Evolutionary conservation across 2,888 invertebrate species (phyloP).

Genomic region (Aphodius sticticus): DNA sequence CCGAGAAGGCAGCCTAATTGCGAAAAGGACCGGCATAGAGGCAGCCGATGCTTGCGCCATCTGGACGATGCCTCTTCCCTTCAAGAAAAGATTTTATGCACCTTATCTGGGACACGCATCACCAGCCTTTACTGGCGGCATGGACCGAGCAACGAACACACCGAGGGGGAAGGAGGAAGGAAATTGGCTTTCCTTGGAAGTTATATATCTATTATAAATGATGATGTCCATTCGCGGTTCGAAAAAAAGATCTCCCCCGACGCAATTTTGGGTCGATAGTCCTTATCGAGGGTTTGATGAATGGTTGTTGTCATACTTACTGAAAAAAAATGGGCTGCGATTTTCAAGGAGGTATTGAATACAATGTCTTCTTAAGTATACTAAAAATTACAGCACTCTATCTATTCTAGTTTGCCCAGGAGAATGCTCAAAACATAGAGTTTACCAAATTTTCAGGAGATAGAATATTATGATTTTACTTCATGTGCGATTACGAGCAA

Average conservation of each 20-base stretch:
- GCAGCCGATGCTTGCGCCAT: slow-evolving; percentile 14
- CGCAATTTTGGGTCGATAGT: background rate
- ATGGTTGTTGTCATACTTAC: background rate
- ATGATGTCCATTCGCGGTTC: background rate
- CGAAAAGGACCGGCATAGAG: slow-evolving; percentile 12
- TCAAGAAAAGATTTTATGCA: slow-evolving; percentile 13
- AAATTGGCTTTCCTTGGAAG: background rate
- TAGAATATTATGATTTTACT: too few species aligned
- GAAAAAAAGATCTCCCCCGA: background rate
- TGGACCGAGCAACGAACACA: background rate
- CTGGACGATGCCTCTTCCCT: background rate
- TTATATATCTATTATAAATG: background rate
- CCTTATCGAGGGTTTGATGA: background rate
- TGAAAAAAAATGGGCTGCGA: background rate
- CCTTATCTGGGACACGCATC: slow-evolving; percentile 4
- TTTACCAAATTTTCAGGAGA: too few species aligned
- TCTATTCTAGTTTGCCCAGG: too few species aligned
- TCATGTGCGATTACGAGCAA: too few species aligned
- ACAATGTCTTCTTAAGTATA: too few species aligned
- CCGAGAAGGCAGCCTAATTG: background rate
- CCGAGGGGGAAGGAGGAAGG: background rate
- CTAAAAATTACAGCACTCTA: too few species aligned
- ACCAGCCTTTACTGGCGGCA: background rate
- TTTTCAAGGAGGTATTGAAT: background rate
- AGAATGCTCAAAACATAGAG: too few species aligned